Conservation (phyloP, 2,797 vertebrate genomes). For the Coranthus polyacanthus region DNA sequence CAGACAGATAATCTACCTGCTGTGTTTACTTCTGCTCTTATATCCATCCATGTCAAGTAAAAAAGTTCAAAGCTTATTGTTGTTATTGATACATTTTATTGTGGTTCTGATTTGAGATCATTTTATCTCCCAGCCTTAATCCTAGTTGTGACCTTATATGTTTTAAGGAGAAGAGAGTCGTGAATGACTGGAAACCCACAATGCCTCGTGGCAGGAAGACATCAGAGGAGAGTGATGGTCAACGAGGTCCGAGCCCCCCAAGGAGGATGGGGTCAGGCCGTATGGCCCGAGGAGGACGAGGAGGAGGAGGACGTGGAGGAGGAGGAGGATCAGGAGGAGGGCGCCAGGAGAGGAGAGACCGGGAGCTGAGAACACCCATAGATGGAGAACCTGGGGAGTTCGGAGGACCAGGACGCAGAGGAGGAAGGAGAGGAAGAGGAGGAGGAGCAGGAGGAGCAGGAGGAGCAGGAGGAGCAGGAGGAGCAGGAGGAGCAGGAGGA, state of each 20-base stretch:
- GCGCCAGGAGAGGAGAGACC: constrained; percentile 62
- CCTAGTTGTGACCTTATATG: neutral
- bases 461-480: neutral
- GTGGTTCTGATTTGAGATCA: too few species aligned
- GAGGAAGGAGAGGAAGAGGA: constrained; percentile 57
- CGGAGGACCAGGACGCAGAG: constrained; percentile 61
- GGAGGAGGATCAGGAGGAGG: neutral
- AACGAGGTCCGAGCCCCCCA: constrained; percentile 45
- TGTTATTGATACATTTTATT: too few species aligned
- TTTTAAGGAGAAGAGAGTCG: constrained; percentile 85
- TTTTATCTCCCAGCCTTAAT: too few species aligned
- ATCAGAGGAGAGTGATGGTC: constrained; percentile 70
- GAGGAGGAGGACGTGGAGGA: constrained; percentile 54
- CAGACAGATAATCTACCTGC: too few species aligned
- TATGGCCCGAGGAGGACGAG: constrained; percentile 67
- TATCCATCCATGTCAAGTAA: too few species aligned
- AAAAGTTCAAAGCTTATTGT: too few species aligned
- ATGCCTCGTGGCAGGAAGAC: constrained; percentile 56
- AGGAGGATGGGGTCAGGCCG: constrained; percentile 75
- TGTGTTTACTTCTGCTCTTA: too few species aligned
- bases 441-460: constrained; percentile 24
- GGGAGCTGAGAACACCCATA: constrained; percentile 66
- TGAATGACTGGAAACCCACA: constrained; percentile 82
- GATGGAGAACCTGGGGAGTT: constrained; percentile 70
- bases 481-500: constrained; percentile 5